These are phyloP conservation scores for Fragum whitleyi DNA, from an alignment of 2,888 invertebrate species.

Conservation along the genomic window DNA sequence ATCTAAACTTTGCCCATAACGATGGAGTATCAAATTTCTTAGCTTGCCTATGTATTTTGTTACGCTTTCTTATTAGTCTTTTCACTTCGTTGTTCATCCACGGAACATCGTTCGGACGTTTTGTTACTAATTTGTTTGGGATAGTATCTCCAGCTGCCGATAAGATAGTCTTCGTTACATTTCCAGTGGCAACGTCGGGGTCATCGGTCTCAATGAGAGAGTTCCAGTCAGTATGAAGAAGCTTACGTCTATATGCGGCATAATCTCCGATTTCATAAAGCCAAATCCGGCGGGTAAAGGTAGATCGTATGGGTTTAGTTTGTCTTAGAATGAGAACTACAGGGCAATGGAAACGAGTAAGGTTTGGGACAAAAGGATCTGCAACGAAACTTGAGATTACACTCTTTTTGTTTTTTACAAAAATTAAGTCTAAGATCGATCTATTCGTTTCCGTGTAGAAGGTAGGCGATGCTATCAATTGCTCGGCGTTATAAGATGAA, in stretches of 20 bases:
- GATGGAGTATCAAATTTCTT: too few relatives aligned
- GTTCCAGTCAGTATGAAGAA: background rate
- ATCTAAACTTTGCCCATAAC: too few relatives aligned
- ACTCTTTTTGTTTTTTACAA: conserved; percentile 5
- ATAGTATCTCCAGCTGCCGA: too few relatives aligned
- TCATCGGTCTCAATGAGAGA: background rate
- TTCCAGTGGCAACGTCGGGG: background rate
- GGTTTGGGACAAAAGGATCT: conserved; percentile 25
- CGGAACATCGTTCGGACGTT: too few relatives aligned
- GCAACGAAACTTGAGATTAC: conserved; percentile 18
- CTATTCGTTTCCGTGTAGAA: conserved; percentile 30
- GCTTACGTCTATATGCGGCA: background rate
- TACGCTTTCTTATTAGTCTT: too few relatives aligned
- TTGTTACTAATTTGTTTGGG: too few relatives aligned
- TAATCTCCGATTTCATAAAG: conserved; percentile 23
- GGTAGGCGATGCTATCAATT: conserved; percentile 23
- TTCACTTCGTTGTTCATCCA: too few relatives aligned
- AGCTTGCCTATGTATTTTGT: too few relatives aligned
- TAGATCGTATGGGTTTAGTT: background rate
- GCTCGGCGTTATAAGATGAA: conserved; percentile 15
- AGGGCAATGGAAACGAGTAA: conserved; percentile 36
- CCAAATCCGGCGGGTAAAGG: conserved; percentile 20
- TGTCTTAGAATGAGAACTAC: conserved; percentile 22
- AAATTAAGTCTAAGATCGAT: conserved; percentile 22
- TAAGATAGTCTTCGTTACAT: too few relatives aligned